A percentile compares a stretch with the other conserved stretches of the same genome.
phyloP scores from a whole-genome alignment of 2,113 vertebrate species.

The Cinclus mexicanus region DNA sequence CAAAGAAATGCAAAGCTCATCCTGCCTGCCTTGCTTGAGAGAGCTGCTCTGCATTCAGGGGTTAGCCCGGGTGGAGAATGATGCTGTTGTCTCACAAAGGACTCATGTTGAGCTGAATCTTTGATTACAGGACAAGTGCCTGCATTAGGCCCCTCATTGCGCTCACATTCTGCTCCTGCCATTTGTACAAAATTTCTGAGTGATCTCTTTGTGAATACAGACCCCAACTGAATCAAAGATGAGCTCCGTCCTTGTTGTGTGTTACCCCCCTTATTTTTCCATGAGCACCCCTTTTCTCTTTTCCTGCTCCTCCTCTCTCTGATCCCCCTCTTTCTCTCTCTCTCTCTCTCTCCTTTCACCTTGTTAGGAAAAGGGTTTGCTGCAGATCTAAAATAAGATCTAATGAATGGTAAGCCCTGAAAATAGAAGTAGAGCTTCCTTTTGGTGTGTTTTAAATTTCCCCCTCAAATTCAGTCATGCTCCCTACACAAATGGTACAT shows the following conservation, averaged over 20 bases:
- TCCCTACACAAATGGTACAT: neutral
- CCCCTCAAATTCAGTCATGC: slow-evolving; percentile 43
- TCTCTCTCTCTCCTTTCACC: neutral
- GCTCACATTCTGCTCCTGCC: slow-evolving; percentile 42
- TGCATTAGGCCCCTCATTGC: slow-evolving; percentile 60
- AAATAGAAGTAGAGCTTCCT: neutral
- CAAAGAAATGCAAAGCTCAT: slow-evolving; percentile 20
- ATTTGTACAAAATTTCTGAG: slow-evolving; percentile 65
- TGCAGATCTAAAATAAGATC: neutral
- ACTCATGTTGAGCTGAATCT: slow-evolving; percentile 67
- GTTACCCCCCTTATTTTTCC: neutral
- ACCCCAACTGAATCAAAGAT: slow-evolving; percentile 60
- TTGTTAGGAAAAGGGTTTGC: slow-evolving; percentile 40
- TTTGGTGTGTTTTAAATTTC: neutral
- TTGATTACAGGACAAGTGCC: slow-evolving; percentile 66
- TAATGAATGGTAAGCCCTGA: neutral
- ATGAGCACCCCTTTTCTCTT: neutral
- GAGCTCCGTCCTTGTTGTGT: neutral
- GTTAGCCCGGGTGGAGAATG: slow-evolving; percentile 5
- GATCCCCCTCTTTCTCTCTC: neutral
- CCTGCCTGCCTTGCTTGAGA: slow-evolving; percentile 32
- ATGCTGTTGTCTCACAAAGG: slow-evolving; percentile 67
- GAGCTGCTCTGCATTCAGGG: slow-evolving; percentile 49
- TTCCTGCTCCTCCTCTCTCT: neutral
- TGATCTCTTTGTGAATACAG: slow-evolving; percentile 63